Base-by-base conservation (phyloP, 1,140 invertebrate genomes). In the Babylonia areolata region DNA sequence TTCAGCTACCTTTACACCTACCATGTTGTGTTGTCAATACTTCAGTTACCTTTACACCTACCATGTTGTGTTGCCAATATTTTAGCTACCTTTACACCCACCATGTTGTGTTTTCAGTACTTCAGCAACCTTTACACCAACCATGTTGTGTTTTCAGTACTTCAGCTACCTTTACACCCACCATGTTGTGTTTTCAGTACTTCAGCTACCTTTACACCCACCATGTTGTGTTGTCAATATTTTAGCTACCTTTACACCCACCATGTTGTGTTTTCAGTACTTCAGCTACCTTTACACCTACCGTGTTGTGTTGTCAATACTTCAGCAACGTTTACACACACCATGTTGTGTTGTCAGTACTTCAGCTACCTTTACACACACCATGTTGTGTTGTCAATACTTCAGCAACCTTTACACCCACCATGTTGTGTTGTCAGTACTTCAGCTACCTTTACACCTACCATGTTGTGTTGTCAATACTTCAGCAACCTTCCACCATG, bases 271-370 rank as follows among this genome's bases (percentile, higher is more conserved):
- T 91, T n/a, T 94, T 51, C 90, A 95, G 94, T 98, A 98, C 94
- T 99, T 99, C 93, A 96, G 97, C 89, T 99, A 98, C 95, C 95
- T 99, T 51, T 99, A 99, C 93, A 98, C 97, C 85, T 96, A 98
- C 92, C 96, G 96, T 94, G n/a, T 96, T 99, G 94, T 98, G 98
- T 0, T 96, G 97, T n/a, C 92, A 97, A 17, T 51, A 51, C 46
- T 51, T 51, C 46, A 51, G 46, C 46, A 12, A 51, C 2, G 9
- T 51, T 12, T 51, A 17, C 46, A 51, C n/a, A n/a, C n/a, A n/a
- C n/a, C n/a, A n/a, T n/a, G n/a, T 51, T 51, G 46, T 51, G 46
- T 51, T n/a, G 46, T 12, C 46, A 51, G 46, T 51, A 51, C 46
- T 51, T 51, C 46, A 51, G 46, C 46, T 51, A 51, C 9, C 46